These are phyloP conservation scores for Solea solea DNA, from an alignment of 2,113 vertebrate genomes.

Conservation along the genomic window DNA sequence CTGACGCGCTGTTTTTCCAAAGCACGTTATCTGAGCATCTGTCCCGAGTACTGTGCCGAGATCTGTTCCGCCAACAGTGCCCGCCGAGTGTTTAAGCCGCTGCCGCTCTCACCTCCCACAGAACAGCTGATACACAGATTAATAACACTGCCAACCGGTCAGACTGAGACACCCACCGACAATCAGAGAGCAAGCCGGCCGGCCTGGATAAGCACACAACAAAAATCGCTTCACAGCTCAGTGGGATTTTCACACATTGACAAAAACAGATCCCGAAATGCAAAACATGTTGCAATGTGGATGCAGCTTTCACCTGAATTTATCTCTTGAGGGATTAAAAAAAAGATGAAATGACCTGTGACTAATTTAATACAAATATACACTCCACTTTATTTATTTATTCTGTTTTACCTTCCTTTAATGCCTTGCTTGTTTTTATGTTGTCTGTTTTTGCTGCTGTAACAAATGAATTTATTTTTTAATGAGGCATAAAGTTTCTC, in stretches of 20 bases:
- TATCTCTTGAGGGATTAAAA: not conserved
- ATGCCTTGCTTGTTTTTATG: no score
- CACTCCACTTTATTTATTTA: no score
- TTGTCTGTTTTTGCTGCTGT: no score
- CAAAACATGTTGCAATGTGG: conserved; percentile 1
- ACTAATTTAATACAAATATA: no score
- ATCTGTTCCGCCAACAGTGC: conserved; percentile 55
- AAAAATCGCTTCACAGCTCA: not conserved
- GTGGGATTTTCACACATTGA: no score
- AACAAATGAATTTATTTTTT: no score
- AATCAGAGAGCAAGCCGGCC: conserved; percentile 3
- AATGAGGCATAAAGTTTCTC: no score
- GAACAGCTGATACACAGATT: conserved; percentile 54
- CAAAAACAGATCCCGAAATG: not conserved
- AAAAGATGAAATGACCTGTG: not conserved
- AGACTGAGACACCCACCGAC: conserved; percentile 13
- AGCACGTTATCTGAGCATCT: conserved; percentile 70
- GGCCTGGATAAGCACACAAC: not conserved
- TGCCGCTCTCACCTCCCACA: conserved; percentile 65
- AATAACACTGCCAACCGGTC: conserved; percentile 33
- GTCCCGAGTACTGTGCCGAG: conserved; percentile 56
- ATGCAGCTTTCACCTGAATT: conserved; percentile 30
- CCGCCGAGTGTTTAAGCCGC: conserved; percentile 51
- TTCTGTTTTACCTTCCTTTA: no score
- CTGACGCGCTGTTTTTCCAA: conserved; percentile 46